A percentile compares a stretch with the other conserved stretches of the same genome.
phyloP scores from a whole-genome alignment of 2,797 vertebrate genomes.

The Phylloscopus collybita region DNA sequence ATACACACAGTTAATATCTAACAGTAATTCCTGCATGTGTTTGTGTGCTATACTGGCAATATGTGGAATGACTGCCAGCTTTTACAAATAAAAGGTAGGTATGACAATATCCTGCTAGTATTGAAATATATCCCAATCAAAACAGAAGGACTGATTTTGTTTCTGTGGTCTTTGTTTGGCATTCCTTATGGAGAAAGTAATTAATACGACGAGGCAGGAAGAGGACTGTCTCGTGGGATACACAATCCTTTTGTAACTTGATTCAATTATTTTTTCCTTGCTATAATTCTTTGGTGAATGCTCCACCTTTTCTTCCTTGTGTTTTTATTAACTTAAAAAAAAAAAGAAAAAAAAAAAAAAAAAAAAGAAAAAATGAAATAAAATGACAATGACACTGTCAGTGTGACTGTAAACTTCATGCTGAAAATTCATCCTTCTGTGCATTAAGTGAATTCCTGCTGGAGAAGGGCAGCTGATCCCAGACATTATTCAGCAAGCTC shows the following conservation, averaged over 20 bases:
- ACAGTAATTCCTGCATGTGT: conserved; percentile 29
- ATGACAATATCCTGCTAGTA: not conserved
- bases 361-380: not conserved
- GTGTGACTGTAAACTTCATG: conserved; percentile 14
- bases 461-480: conserved; percentile 52
- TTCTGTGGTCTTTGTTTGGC: conserved; percentile 15
- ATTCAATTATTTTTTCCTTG: not conserved
- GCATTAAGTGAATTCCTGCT: conserved; percentile 11
- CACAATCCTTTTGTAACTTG: not conserved
- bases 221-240: not conserved
- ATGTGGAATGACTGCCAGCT: not conserved
- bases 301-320: not conserved
- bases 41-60: not conserved
- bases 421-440: conserved; percentile 55
- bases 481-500: conserved; percentile 37
- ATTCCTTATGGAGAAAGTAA: conserved; percentile 38
- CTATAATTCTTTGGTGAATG: conserved; percentile 2
- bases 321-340: not conserved
- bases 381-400: conserved; percentile 47
- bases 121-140: conserved; percentile 1
- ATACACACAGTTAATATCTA: conserved; percentile 45
- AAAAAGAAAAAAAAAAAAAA: not conserved
- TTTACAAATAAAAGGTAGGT: conserved; percentile 22
- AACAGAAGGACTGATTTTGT: conserved; percentile 1
- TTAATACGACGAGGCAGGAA: conserved; percentile 32